These are phyloP conservation scores for Tenebrio molitor DNA, from an alignment of 1,140 invertebrate species.

Conservation along the genomic window DNA sequence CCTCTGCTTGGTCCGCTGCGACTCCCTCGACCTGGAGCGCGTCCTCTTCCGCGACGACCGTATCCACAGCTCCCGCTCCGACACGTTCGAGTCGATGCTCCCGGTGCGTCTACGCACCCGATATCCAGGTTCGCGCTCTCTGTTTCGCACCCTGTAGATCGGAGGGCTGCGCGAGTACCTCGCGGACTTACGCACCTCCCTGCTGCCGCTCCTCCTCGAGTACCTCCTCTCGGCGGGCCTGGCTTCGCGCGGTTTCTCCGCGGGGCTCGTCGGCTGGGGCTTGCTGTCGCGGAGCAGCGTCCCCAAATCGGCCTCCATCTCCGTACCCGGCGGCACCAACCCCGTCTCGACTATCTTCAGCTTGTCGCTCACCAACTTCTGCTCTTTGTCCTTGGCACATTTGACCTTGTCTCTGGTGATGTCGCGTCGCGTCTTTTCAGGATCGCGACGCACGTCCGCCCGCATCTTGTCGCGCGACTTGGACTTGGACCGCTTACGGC, in stretches of 20 bases:
- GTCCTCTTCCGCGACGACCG: constrained; percentile 39
- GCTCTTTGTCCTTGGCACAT: constrained; percentile 62
- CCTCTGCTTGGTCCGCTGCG: constrained; percentile 22
- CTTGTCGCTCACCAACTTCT: constrained; percentile 59
- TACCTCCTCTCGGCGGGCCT: neutral
- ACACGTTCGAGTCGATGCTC: constrained; percentile 41
- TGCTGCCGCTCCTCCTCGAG: neutral
- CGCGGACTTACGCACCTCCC: neutral
- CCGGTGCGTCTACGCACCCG: constrained; percentile 17
- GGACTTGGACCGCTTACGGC: neutral
- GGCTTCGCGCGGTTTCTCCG: neutral
- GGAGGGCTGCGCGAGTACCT: constrained; percentile 20
- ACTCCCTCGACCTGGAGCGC: neutral
- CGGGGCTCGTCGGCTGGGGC: neutral
- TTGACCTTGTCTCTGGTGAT: constrained; percentile 63
- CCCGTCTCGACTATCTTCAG: constrained; percentile 63
- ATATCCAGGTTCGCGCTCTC: constrained; percentile 10
- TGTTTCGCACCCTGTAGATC: neutral
- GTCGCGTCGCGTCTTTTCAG: constrained; percentile 63
- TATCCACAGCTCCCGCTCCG: constrained; percentile 41
- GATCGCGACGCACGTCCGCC: constrained; percentile 60
- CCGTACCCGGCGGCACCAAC: constrained; percentile 65
- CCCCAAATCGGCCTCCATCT: constrained; percentile 61
- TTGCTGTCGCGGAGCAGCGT: neutral
- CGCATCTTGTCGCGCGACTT: constrained; percentile 39